Conservation (phyloP, 2,888 invertebrate genomes). For the Cryptus viduatorius region DNA sequence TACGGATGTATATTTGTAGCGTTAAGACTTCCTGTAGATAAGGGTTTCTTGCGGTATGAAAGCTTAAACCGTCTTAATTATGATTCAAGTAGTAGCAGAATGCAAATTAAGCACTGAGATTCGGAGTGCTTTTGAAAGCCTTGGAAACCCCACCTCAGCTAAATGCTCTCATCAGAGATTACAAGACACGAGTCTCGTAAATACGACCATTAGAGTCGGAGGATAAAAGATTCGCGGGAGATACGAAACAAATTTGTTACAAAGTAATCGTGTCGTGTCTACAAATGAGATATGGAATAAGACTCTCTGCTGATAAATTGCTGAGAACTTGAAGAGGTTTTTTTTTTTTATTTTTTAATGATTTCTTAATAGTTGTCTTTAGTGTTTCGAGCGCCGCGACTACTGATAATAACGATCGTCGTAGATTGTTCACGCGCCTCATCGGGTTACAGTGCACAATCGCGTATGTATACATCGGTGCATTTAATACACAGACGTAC, state of each 20-base stretch:
- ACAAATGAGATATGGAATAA: constrained; percentile 3
- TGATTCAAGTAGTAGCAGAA: neutral
- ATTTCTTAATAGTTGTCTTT: neutral
- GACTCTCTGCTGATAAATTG: neutral
- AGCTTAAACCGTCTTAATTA: neutral
- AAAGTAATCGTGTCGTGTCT: constrained; percentile 3
- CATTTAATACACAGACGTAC: neutral
- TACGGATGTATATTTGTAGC: neutral
- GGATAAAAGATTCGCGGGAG: constrained; percentile 10
- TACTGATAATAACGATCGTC: constrained; percentile 25
- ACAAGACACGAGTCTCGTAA: neutral
- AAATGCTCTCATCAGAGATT: neutral
- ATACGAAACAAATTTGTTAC: constrained; percentile 3
- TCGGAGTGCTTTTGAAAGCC: neutral
- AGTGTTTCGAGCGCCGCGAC: neutral
- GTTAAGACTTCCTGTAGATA: neutral
- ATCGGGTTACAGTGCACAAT: constrained; percentile 4
- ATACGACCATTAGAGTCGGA: neutral
- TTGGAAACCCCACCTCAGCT: neutral
- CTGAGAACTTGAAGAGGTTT: neutral
- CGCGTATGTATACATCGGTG: neutral
- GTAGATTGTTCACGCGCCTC: constrained; percentile 22
- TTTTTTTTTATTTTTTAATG: neutral
- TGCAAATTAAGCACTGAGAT: neutral
- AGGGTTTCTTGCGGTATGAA: neutral